Percentiles rank a stretch among this genome's conserved stretches.
These are phyloP conservation scores for Parus major DNA, from an alignment of 2,113 vertebrate species.

Conservation along the genomic window DNA sequence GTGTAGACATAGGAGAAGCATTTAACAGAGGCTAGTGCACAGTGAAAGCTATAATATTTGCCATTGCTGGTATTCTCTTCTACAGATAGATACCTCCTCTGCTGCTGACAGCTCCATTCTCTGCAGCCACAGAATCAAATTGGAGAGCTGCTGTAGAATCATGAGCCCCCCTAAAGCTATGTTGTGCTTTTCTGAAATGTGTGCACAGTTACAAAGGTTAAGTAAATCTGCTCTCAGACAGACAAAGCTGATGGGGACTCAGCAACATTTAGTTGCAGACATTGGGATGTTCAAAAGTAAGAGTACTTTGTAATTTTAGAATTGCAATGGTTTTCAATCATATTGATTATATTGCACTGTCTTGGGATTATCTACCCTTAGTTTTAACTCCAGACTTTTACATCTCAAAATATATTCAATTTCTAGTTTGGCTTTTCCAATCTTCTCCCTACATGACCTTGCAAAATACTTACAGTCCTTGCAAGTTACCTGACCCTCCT, in stretches of 20 bases:
- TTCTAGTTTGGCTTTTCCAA: background rate
- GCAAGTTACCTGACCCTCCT: background rate
- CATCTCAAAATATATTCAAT: background rate
- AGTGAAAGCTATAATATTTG: background rate
- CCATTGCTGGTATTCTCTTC: background rate
- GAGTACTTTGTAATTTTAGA: background rate
- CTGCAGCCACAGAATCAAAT: background rate
- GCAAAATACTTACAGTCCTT: background rate
- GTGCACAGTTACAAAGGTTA: background rate
- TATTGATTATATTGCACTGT: background rate
- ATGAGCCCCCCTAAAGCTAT: background rate
- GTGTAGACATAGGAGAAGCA: background rate
- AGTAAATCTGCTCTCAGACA: background rate
- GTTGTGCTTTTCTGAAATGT: background rate
- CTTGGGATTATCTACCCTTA: background rate
- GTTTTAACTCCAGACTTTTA: background rate
- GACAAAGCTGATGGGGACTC: background rate
- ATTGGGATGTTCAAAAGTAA: background rate
- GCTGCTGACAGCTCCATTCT: background rate
- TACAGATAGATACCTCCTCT: fast-evolving
- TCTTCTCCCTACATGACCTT: background rate
- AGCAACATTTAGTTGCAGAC: background rate
- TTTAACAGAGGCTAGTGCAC: background rate
- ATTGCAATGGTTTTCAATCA: background rate
- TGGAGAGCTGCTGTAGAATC: background rate